Base-by-base conservation (phyloP, 2,113 vertebrate species). In the Gnathonemus longibarbis region DNA sequence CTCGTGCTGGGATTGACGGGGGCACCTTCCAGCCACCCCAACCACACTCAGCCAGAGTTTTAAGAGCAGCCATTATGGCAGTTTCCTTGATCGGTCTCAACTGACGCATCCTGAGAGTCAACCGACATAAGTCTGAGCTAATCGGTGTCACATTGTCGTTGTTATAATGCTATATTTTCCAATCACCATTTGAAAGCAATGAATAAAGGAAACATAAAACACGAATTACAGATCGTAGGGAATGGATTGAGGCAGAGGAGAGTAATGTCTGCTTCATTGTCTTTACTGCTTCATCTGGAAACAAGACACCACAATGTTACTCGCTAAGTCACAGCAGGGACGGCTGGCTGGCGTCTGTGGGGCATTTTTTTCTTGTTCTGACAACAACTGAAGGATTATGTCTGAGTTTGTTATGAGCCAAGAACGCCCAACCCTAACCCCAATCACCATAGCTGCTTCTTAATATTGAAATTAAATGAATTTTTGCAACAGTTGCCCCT, bases 141-240 rank as follows among this genome's bases (percentile, higher is more conserved):
- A 88, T 87, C 90, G 10, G 70, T 46, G 90, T 95, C 94, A 95
- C 93, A 94, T 95, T 94, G 94, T 91, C 92, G 94, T 89, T 93
- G 93, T 89, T 94, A 93, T 94, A 95, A 94, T 95, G 94, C 92
- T 92, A 91, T 92, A 90, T 92, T 95, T 94, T 94, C 93, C 92
- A 93, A 94, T 92, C 90, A 89, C 27, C 10, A 70, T 83, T 45
- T 83, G 10, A 91, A 84, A 87, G 10, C 70, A 91, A 62, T 52
- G 86, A 88, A 52, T 62, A 90, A 85, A 52, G 91, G 90, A 90
- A 89, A 31, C 46, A 84, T 90, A 88, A 77, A 89, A 91, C 89
- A 88, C 89, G 93, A 94, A 93, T 92, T 88, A 92, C 92, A 56
- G 27, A 35, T 52, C 8, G 11, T 8, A 87, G n/a, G 21, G 49